A percentile compares a stretch with the other conserved stretches of the same genome.
Conservation (phyloP, 2,797 vertebrate genomes). For the Hapalemur alaotrensis region DNA sequence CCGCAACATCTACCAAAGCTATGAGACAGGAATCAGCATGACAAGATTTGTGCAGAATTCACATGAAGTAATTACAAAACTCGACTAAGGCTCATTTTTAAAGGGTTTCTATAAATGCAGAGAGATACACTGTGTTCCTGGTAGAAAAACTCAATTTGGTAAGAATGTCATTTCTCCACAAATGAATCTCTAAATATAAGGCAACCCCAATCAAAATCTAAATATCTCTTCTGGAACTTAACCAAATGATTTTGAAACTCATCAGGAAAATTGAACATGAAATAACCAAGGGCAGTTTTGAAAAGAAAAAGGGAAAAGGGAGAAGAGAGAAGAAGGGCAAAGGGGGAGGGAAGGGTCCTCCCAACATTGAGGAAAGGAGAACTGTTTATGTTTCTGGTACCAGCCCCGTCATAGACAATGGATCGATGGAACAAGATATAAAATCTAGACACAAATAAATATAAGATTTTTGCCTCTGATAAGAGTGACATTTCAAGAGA, state of each 20-base stretch:
- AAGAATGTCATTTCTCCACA: constrained; percentile 47
- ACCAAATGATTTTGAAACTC: not conserved
- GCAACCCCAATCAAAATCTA: constrained; percentile 26
- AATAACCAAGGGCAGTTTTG: not conserved
- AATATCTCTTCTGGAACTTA: not conserved
- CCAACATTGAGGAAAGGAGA: not conserved
- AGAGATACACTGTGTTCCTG: not conserved
- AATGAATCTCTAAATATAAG: constrained; percentile 48
- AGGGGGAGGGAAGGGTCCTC: not conserved
- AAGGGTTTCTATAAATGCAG: constrained; percentile 1
- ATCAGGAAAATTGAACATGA: not conserved
- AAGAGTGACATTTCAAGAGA: not conserved
- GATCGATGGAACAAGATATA: not conserved
- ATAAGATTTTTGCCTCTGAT: not conserved
- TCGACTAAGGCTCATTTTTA: not conserved
- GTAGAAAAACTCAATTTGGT: not conserved
- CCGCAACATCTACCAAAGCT: not conserved
- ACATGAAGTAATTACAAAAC: not conserved
- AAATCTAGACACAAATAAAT: not conserved
- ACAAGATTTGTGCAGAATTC: not conserved
- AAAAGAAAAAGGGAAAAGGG: not conserved
- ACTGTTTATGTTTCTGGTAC: not conserved
- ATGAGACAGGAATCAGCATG: not conserved
- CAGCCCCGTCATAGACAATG: not conserved
- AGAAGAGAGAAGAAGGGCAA: no score